Conservation (phyloP, 2,113 vertebrate species). For the Mixornis gularis region DNA sequence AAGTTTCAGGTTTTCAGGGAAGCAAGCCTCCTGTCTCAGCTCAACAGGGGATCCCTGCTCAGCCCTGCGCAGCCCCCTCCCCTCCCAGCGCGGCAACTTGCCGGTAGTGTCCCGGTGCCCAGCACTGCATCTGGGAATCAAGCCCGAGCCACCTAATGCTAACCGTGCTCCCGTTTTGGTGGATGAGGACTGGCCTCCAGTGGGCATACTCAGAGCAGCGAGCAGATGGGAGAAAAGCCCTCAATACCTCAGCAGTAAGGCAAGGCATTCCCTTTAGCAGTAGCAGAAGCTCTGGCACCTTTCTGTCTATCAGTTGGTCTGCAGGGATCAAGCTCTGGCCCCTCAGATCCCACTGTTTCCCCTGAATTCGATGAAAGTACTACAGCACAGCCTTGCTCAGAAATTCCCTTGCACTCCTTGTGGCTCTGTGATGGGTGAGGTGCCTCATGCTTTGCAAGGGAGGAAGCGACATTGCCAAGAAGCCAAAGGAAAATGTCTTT, state of each 20-base stretch:
- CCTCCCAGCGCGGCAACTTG: accelerated
- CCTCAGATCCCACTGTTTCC: neutral
- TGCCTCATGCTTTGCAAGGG: neutral
- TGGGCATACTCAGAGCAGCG: accelerated
- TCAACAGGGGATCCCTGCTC: neutral
- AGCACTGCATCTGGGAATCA: neutral
- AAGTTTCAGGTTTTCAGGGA: neutral
- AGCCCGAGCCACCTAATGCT: neutral
- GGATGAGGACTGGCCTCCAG: neutral
- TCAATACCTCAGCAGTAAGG: neutral
- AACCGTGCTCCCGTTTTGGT: neutral
- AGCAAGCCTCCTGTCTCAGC: neutral
- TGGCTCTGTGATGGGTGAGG: neutral
- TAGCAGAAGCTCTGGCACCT: neutral
- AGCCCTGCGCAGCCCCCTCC: accelerated
- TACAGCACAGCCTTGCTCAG: neutral
- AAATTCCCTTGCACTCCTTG: neutral
- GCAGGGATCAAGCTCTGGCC: neutral
- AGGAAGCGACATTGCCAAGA: neutral
- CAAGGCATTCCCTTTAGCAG: neutral
- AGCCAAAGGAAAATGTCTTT: neutral
- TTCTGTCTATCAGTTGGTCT: neutral
- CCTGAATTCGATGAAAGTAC: neutral
- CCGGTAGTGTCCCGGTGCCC: accelerated
- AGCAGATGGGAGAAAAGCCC: neutral